phyloP scores from a whole-genome alignment of 2,888 invertebrate genomes.

The Trimorus sp. region DNA sequence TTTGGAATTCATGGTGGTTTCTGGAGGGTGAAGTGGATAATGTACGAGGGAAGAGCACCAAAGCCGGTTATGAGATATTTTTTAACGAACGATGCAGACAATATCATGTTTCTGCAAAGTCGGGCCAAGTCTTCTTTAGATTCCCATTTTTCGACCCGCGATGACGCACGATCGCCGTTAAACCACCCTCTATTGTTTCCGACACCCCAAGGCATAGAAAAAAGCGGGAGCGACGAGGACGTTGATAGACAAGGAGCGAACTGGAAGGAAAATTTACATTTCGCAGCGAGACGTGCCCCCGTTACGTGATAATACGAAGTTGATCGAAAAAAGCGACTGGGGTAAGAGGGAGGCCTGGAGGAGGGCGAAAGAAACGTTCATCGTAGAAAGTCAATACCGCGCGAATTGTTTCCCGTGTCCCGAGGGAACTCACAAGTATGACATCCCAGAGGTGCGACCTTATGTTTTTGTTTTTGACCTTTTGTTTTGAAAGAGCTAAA shows the following conservation, averaged over 20 bases:
- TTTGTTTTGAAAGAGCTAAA: no score
- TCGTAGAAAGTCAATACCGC: conserved; percentile 66
- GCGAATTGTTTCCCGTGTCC: conserved; percentile 62
- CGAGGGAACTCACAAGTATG: conserved; percentile 49
- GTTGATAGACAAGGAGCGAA: conserved; percentile 43
- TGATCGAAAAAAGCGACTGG: conserved; percentile 52
- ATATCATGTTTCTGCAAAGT: conserved; percentile 78
- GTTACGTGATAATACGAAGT: conserved; percentile 65
- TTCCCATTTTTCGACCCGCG: conserved; percentile 66
- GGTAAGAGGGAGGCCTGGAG: not conserved
- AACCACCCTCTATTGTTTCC: conserved; percentile 75
- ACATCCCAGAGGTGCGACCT: conserved; percentile 52
- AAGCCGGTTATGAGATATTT: conserved; percentile 73
- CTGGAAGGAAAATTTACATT: conserved; percentile 73
- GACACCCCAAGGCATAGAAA: conserved; percentile 69
- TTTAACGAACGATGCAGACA: conserved; percentile 75
- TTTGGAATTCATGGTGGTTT: conserved; percentile 64
- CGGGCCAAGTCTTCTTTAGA: conserved; percentile 69
- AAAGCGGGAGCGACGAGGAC: conserved; percentile 17
- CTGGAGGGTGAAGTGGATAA: conserved; percentile 66
- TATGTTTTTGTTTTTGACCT: conserved; percentile 49
- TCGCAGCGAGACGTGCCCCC: conserved; percentile 65
- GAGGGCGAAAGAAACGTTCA: conserved; percentile 52
- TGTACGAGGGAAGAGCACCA: conserved; percentile 60
- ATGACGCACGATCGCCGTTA: conserved; percentile 76